These are phyloP conservation scores for Pimephales promelas DNA, from an alignment of 2,113 vertebrate genomes.

Conservation along the genomic window DNA sequence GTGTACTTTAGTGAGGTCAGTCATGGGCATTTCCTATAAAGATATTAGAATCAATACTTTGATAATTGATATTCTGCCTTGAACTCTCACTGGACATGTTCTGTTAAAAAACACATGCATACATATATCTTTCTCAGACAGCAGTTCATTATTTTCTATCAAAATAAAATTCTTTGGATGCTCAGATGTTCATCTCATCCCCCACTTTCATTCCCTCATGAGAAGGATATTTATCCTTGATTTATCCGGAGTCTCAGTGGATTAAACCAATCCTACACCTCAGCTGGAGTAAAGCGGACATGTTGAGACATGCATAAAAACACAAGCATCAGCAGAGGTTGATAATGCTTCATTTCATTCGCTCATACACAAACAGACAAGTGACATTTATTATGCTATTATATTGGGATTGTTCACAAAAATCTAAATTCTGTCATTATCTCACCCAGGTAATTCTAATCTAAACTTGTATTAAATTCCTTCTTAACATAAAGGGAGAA, in stretches of 20 bases:
- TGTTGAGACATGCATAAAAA: conserved; percentile 33
- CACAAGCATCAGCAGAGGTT: not conserved
- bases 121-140: not conserved
- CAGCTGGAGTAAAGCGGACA: conserved; percentile 41
- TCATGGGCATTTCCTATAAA: conserved; percentile 6
- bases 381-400: not conserved
- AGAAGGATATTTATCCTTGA: not conserved
- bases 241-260: conserved; percentile 34
- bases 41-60: not conserved
- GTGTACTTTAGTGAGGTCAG: conserved; percentile 22
- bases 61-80: not conserved
- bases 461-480: too few relatives aligned
- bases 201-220: conserved; percentile 15
- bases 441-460: too few relatives aligned
- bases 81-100: not conserved
- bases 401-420: too few relatives aligned
- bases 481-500: too few relatives aligned
- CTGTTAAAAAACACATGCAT: not conserved
- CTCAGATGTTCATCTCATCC: conserved; percentile 34
- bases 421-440: too few relatives aligned
- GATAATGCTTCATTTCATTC: not conserved
- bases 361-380: not conserved
- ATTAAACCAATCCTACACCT: conserved; percentile 28
- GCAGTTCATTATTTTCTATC: not conserved
- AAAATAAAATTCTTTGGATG: conserved; percentile 51